Evolutionary conservation across 2,888 invertebrate species (phyloP).

Genomic region (Leptura quadrifasciata): DNA sequence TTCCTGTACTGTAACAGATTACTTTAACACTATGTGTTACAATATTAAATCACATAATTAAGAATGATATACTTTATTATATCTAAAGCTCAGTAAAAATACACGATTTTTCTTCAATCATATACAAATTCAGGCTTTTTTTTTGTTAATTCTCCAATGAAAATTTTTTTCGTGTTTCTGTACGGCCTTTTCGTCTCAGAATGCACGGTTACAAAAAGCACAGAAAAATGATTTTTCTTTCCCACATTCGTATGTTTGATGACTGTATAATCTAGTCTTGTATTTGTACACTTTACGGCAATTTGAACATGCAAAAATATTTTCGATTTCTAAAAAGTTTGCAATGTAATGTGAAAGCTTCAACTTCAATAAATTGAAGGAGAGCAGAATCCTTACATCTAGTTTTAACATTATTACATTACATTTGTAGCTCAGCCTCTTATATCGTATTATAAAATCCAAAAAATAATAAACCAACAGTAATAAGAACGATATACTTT

Average conservation of each 20-base stretch:
- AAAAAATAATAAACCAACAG: too few relatives aligned
- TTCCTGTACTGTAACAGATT: too few relatives aligned
- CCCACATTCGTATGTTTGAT: slow-evolving; percentile 58
- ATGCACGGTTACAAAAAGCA: neutral
- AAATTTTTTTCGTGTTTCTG: neutral
- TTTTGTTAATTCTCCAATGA: neutral
- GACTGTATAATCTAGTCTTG: slow-evolving; percentile 51
- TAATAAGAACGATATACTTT: too few relatives aligned
- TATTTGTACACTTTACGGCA: slow-evolving; percentile 55
- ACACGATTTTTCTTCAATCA: too few relatives aligned
- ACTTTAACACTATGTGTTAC: too few relatives aligned
- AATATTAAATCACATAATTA: too few relatives aligned
- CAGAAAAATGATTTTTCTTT: slow-evolving; percentile 48
- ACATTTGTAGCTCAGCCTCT: too few relatives aligned
- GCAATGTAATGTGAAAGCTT: too few relatives aligned
- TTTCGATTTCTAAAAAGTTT: neutral
- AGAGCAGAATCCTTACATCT: too few relatives aligned
- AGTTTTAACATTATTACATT: too few relatives aligned
- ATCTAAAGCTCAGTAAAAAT: neutral
- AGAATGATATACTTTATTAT: neutral
- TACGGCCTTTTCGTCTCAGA: neutral
- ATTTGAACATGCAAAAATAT: slow-evolving; percentile 28
- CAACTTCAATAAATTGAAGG: too few relatives aligned
- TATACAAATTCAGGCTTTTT: neutral
- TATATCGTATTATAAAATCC: too few relatives aligned